Evolutionary conservation across 2,113 vertebrate genomes (phyloP).

Genomic region (Oreotragus oreotragus): DNA sequence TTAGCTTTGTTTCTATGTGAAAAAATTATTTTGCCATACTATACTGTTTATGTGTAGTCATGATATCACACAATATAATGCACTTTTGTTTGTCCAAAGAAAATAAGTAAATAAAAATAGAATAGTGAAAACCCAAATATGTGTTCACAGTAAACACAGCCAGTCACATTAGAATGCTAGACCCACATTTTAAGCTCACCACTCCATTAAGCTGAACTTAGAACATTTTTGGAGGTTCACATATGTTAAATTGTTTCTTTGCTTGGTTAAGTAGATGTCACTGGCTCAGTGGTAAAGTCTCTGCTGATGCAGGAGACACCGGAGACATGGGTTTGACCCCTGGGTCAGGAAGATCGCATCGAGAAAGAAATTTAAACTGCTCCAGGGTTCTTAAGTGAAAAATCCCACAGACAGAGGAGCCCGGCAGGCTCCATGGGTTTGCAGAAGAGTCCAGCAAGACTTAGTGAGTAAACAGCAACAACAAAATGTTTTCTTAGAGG

Average conservation of each 20-base stretch:
- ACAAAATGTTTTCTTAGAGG: neutral
- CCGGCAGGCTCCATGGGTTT: neutral
- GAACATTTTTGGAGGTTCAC: neutral
- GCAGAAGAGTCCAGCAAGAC: accelerated
- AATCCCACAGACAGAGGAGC: neutral
- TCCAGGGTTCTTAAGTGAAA: neutral
- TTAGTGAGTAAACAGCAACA: neutral
- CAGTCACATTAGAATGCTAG: neutral
- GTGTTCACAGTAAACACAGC: neutral
- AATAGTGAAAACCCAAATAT: neutral
- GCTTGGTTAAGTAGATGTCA: neutral
- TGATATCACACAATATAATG: neutral
- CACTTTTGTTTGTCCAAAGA: neutral
- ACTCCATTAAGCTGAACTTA: neutral
- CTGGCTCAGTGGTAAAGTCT: neutral
- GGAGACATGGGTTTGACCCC: neutral
- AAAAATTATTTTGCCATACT: neutral
- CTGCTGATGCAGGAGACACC: accelerated
- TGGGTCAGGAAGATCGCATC: neutral
- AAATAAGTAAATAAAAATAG: neutral
- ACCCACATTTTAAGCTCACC: neutral
- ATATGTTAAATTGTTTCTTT: neutral
- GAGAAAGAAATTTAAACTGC: neutral
- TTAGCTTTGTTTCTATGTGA: neutral
- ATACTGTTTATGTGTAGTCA: neutral